Evolutionary conservation across 2,888 invertebrate species (phyloP).

Genomic region (Luffia ferchaultella): DNA sequence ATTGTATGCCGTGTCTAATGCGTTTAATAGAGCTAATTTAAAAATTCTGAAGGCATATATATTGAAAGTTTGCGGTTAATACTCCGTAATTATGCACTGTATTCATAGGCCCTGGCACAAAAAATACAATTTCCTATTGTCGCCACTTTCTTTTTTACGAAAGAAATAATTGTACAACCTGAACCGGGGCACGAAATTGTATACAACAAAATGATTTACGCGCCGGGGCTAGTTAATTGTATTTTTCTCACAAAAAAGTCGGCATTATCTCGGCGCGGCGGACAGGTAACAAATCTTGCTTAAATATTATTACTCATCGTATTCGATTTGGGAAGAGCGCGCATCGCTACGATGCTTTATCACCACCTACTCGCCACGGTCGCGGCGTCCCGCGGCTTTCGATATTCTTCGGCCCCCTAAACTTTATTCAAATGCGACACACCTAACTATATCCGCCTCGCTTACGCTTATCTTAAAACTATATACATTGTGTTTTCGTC

Average conservation of each 20-base stretch:
- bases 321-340: constrained; percentile 60
- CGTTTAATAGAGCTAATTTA: no score
- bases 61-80: constrained; percentile 22
- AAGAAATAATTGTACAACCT: constrained; percentile 54
- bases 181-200: constrained; percentile 35
- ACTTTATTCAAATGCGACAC: constrained; percentile 62
- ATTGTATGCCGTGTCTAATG: no score
- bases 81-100: constrained; percentile 33
- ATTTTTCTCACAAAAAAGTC: constrained; percentile 57
- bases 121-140: constrained; percentile 36
- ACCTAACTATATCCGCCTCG: constrained; percentile 44
- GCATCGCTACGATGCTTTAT: constrained; percentile 59
- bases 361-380: constrained; percentile 68
- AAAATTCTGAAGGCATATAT: constrained; percentile 4
- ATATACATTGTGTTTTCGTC: constrained; percentile 38
- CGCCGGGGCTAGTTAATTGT: constrained; percentile 56
- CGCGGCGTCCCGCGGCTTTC: constrained; percentile 60
- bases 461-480: constrained; percentile 38
- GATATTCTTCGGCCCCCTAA: constrained; percentile 57
- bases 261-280: constrained; percentile 54
- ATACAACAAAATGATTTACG: constrained; percentile 50
- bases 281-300: constrained; percentile 66
- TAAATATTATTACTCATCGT: constrained; percentile 66
- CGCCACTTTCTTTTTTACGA: constrained; percentile 37
- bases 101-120: constrained; percentile 25